Evolutionary conservation across 2,797 vertebrate genomes (phyloP), one percentile per base, ranked within the genome.

Genomic region (Pagetopsis macropterus): DNA sequence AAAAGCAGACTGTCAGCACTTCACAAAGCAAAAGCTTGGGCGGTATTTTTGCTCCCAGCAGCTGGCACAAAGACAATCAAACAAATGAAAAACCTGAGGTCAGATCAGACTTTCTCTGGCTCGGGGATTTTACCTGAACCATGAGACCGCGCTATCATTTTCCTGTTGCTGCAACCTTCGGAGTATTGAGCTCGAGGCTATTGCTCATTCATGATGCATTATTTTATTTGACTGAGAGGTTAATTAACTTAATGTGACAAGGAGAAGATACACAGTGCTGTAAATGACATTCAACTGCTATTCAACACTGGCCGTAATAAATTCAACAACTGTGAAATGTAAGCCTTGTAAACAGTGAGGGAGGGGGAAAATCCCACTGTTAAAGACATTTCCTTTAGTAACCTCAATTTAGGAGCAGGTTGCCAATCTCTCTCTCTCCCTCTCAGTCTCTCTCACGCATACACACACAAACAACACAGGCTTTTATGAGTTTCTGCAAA

Each of bases 221-320:
- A 65, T 87, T 88, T 74, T 69, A 81, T 80, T 79, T 74, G 65
- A 82, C 77, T 83, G 80, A 83, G 79, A 84, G 83, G 78, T 89
- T 88, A 83, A 91, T 92, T 88, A 82, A 89, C 87, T 84, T 78
- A 91, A 87, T 81, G 81, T 80, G 84, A 82, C 83, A 86, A 70
- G 75, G 70, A 83, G 83, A 75, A 15, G 33, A 70, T 5, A 83
- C 65, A 84, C 78, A 88, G 84, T 82, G 75, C 78, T 83, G 81
- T 84, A 85, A 90, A 91, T 86, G 84, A 80, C 85, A 85, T 76
- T 89, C 73, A 72, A 16, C 81, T 44, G 69, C 79, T 76, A 83
- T 82, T 84, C 86, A 84, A 49, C 70, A 52, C 65, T 56, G 57
- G 48, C 48, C 71, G 60, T 81, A 87, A 84, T 82, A 76, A 56